phyloP scores from a whole-genome alignment of 2,113 vertebrate genomes.

The Geococcyx californianus region DNA sequence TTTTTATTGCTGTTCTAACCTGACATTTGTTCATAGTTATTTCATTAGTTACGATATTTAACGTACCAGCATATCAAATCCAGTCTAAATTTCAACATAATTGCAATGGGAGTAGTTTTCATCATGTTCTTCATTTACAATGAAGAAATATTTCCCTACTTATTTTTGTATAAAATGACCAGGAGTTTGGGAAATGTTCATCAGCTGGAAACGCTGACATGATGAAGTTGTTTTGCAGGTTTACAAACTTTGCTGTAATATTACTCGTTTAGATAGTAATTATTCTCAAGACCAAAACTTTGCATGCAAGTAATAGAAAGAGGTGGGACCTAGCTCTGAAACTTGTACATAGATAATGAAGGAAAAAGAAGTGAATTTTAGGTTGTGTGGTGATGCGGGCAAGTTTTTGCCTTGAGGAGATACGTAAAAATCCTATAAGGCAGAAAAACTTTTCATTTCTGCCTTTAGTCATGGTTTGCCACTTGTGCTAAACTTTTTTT shows the following conservation, averaged over 20 bases:
- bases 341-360: not conserved
- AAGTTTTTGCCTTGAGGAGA: not conserved
- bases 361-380: not conserved
- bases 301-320: not conserved
- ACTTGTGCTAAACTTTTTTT: not conserved
- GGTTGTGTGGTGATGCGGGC: not conserved
- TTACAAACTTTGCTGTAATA: not conserved
- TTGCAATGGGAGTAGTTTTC: not conserved
- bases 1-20: not conserved
- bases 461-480: accelerated
- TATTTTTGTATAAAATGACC: not conserved
- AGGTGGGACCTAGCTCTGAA: not conserved
- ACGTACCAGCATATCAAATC: not conserved
- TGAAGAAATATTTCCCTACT: not conserved
- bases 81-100: constrained; percentile 8
- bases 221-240: not conserved
- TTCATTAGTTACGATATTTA: constrained; percentile 16
- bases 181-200: not conserved
- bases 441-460: not conserved
- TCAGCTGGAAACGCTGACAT: not conserved
- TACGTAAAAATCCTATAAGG: no score
- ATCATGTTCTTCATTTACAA: not conserved
- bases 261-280: not conserved
- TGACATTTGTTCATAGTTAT: constrained; percentile 20
- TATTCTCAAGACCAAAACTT: not conserved